Evolutionary conservation across 2,113 vertebrate genomes (phyloP).

Genomic region (Mystacornis crossleyi): DNA sequence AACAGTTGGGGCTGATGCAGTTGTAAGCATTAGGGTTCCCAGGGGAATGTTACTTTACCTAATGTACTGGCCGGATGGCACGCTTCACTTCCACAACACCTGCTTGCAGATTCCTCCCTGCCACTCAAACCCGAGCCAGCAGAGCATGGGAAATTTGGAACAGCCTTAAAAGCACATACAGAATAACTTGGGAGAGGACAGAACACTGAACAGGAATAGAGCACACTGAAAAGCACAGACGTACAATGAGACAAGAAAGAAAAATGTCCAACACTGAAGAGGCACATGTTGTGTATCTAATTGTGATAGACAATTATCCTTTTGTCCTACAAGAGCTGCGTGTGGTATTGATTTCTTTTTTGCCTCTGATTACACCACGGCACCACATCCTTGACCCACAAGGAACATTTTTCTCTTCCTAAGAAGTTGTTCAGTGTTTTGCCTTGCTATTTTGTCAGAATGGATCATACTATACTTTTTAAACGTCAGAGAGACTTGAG

Average conservation of each 20-base stretch:
- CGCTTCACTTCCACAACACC: constrained; percentile 73
- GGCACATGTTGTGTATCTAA: background rate
- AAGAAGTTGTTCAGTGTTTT: background rate
- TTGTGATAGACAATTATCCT: background rate
- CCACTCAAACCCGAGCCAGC: constrained; percentile 66
- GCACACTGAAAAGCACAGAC: background rate
- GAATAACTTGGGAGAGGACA: background rate
- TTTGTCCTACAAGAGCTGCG: background rate
- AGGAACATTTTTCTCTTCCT: background rate
- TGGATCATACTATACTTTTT: background rate
- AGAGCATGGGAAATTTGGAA: constrained; percentile 61
- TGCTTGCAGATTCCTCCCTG: constrained; percentile 70
- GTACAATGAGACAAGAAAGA: background rate
- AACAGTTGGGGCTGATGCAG: constrained; percentile 65
- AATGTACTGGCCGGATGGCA: constrained; percentile 59
- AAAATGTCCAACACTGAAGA: background rate
- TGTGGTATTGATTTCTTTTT: background rate
- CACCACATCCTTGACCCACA: background rate
- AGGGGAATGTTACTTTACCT: constrained; percentile 49
- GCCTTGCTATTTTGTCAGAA: background rate
- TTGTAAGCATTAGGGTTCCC: constrained; percentile 53
- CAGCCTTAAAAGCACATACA: background rate
- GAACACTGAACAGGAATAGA: background rate
- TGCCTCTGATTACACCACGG: background rate
- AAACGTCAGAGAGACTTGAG: background rate